Evolutionary conservation across 1,140 invertebrate genomes (phyloP).

Genomic region (Drosophila persimilis): DNA sequence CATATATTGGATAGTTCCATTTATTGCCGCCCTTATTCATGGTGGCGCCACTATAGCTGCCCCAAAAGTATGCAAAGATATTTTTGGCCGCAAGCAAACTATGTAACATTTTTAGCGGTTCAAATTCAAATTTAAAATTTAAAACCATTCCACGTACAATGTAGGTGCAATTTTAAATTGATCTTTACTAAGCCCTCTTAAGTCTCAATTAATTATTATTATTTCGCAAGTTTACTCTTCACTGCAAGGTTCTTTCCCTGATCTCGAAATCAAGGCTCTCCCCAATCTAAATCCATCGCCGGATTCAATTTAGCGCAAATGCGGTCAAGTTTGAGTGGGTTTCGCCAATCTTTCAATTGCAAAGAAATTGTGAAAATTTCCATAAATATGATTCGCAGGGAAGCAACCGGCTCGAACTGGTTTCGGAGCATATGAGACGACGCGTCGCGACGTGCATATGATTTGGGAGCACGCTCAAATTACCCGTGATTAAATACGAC

Average conservation of each 20-base stretch:
- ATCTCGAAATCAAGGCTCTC: constrained; percentile 35
- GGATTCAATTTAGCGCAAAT: constrained; percentile 22
- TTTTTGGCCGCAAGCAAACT: no score
- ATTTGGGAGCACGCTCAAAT: constrained; percentile 60
- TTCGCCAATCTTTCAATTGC: constrained; percentile 20
- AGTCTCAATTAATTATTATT: constrained; percentile 18
- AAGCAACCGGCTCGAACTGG: constrained; percentile 57
- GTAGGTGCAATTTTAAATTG: no score
- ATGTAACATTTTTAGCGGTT: not conserved
- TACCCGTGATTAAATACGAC: constrained; percentile 67
- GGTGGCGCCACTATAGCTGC: not conserved
- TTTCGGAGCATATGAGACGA: constrained; percentile 32
- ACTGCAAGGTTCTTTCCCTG: constrained; percentile 14
- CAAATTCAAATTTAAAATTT: not conserved
- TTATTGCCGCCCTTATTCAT: no score
- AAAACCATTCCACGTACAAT: not conserved
- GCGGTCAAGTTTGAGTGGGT: constrained; percentile 64
- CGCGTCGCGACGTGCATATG: constrained; percentile 27
- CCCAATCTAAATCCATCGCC: constrained; percentile 35
- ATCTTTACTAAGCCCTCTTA: not conserved
- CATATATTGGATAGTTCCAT: no score
- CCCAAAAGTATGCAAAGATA: constrained; percentile 22
- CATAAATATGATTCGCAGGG: constrained; percentile 46
- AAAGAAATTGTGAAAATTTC: constrained; percentile 54
- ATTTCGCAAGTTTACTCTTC: not conserved